Percentiles rank a stretch among this genome's conserved stretches.
These are phyloP conservation scores for Hormaphis cornu DNA, from an alignment of 1,140 invertebrate genomes.

Conservation along the genomic window DNA sequence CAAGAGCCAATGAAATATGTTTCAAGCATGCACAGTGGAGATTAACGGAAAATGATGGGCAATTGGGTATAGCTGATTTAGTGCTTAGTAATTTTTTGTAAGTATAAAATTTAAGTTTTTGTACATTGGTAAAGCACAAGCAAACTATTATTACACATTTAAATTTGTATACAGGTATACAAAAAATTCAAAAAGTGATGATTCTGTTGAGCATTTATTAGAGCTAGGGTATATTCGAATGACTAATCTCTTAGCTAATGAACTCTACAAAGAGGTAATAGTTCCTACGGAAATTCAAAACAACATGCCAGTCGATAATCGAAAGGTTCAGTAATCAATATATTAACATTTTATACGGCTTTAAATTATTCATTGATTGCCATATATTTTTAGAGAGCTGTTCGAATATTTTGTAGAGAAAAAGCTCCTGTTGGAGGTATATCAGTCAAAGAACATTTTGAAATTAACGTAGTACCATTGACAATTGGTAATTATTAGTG, in stretches of 20 bases:
- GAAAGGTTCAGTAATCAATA: slow-evolving; percentile 46
- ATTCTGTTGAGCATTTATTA: slow-evolving; percentile 91
- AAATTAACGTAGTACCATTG: slow-evolving; percentile 88
- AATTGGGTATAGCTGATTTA: slow-evolving; percentile 91
- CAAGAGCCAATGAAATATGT: slow-evolving; percentile 90
- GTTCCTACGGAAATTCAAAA: slow-evolving; percentile 77
- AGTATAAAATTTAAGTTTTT: slow-evolving; percentile 39
- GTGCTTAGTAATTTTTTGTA: slow-evolving; percentile 90
- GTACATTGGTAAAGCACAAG: no score
- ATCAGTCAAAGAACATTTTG: slow-evolving; percentile 96
- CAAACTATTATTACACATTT: neutral
- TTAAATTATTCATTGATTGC: neutral
- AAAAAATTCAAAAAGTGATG: slow-evolving; percentile 91
- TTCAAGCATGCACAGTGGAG: slow-evolving; percentile 98
- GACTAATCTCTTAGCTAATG: slow-evolving; percentile 87
- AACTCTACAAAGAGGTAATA: slow-evolving; percentile 86
- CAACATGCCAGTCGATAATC: slow-evolving; percentile 73
- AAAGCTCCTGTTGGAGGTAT: slow-evolving; percentile 92
- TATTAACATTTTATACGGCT: slow-evolving; percentile 23
- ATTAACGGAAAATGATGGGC: slow-evolving; percentile 93
- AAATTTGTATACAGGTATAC: slow-evolving; percentile 59
- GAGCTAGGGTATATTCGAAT: slow-evolving; percentile 95
- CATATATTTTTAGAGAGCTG: slow-evolving; percentile 52
- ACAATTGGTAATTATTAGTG: slow-evolving; percentile 61
- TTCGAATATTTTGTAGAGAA: slow-evolving; percentile 81